Percentiles rank a stretch among this genome's conserved stretches.
Conservation (phyloP, 2,113 vertebrate species). For the Aramus guarauna region DNA sequence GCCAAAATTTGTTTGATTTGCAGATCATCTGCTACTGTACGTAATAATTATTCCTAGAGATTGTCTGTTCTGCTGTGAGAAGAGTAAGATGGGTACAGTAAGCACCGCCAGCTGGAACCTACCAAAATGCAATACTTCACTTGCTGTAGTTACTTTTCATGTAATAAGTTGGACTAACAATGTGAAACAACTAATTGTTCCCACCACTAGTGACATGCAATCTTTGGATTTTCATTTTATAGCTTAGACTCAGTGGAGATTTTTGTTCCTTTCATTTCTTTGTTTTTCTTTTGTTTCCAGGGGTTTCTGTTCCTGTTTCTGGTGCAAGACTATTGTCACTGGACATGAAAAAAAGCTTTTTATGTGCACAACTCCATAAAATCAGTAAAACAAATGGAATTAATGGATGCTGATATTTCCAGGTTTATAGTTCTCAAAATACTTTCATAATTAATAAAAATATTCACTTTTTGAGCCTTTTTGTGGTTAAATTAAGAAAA, state of each 20-base stretch:
- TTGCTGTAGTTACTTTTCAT: not conserved
- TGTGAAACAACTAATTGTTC: not conserved
- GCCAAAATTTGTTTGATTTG: not conserved
- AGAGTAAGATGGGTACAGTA: not conserved
- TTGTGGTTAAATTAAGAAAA: not conserved
- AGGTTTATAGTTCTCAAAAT: not conserved
- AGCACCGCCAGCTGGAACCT: not conserved
- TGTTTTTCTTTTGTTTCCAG: not conserved
- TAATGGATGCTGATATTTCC: not conserved
- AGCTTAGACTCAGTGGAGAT: not conserved
- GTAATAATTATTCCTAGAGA: not conserved
- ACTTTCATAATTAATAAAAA: not conserved
- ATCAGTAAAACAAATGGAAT: not conserved
- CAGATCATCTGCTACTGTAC: not conserved
- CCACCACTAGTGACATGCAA: rapidly evolving
- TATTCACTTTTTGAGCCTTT: not conserved
- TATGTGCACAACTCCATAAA: not conserved
- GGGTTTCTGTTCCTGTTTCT: not conserved
- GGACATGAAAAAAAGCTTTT: not conserved
- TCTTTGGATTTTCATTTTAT: not conserved
- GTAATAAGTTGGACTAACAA: not conserved
- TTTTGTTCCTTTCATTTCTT: not conserved
- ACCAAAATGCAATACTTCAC: rapidly evolving
- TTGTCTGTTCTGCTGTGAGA: not conserved
- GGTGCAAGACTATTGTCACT: not conserved